A percentile compares a stretch with the other conserved stretches of the same genome.
phyloP scores from a whole-genome alignment of 2,113 vertebrate genomes.

The Proterorhinus semilunaris region DNA sequence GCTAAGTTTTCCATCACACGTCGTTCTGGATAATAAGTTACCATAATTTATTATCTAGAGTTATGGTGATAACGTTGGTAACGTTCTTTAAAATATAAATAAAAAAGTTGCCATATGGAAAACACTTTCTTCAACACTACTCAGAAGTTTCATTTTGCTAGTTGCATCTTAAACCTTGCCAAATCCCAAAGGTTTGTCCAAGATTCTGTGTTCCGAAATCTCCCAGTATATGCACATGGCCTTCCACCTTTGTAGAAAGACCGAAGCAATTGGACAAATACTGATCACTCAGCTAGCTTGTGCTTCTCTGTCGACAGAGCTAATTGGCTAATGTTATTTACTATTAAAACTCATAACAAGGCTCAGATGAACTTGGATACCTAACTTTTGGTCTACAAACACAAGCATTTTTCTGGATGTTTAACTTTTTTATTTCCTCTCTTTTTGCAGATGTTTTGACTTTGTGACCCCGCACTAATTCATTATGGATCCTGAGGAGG shows the following conservation, averaged over 20 bases:
- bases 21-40: background rate
- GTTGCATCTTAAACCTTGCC: too few species aligned
- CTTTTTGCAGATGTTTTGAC: slow-evolving; percentile 50
- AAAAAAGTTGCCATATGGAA: too few species aligned
- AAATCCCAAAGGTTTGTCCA: background rate
- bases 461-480: slow-evolving; percentile 67
- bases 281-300: slow-evolving; percentile 18
- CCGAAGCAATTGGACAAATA: slow-evolving; percentile 32
- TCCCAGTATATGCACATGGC: background rate
- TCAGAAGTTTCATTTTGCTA: too few species aligned
- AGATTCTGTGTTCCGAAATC: background rate
- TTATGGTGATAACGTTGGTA: background rate
- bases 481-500: slow-evolving; percentile 93
- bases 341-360: slow-evolving; percentile 9
- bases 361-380: slow-evolving; percentile 20
- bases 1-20: slow-evolving; percentile 16
- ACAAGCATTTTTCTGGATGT: background rate
- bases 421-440: slow-evolving; percentile 4
- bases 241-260: slow-evolving; percentile 1
- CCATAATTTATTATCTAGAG: slow-evolving; percentile 25
- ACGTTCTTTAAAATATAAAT: too few species aligned
- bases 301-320: slow-evolving; percentile 22
- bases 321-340: slow-evolving; percentile 57
- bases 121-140: too few species aligned
- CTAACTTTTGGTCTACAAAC: slow-evolving; percentile 18